Conservation (phyloP, 2,113 vertebrate genomes). For the Corydoras sp. region DNA sequence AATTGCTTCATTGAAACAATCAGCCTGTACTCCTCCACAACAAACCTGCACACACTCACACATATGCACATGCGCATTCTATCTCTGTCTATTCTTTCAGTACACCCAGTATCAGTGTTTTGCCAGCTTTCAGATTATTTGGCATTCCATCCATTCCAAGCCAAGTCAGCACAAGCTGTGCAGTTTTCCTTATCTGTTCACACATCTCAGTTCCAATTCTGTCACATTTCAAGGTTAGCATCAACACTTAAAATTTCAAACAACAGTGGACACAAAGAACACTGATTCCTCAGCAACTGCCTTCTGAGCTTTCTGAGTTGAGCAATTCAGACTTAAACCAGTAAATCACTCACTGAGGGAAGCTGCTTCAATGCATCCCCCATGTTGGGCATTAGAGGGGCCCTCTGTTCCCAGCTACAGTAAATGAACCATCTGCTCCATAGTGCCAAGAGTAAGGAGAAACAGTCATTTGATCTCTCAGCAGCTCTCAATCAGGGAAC, state of each 20-base stretch:
- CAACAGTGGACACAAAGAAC: slow-evolving; percentile 28
- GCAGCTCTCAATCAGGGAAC: slow-evolving; percentile 23
- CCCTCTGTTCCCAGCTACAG: slow-evolving; percentile 42
- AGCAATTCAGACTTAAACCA: slow-evolving; percentile 10
- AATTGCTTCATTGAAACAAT: slow-evolving; percentile 96
- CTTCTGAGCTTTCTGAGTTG: not conserved
- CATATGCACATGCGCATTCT: slow-evolving; percentile 12
- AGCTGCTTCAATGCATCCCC: slow-evolving; percentile 26
- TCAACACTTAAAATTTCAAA: slow-evolving; percentile 15
- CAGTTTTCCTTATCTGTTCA: slow-evolving; percentile 17
- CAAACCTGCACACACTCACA: slow-evolving; percentile 20
- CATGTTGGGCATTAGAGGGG: slow-evolving; percentile 30
- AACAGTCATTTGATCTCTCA: slow-evolving; percentile 32
- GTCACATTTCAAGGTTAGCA: slow-evolving; percentile 19
- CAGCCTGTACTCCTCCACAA: slow-evolving; percentile 38
- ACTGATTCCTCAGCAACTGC: slow-evolving; percentile 11
- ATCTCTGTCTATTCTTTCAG: slow-evolving; percentile 13
- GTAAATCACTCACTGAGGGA: slow-evolving; percentile 35
- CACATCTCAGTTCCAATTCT: slow-evolving; percentile 16
- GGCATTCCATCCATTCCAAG: slow-evolving; percentile 31
- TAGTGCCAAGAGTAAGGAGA: slow-evolving; percentile 21
- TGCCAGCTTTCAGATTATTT: slow-evolving; percentile 6
- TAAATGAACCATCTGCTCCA: slow-evolving; percentile 46
- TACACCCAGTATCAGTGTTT: not conserved
- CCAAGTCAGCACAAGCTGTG: slow-evolving; percentile 28